Conservation (phyloP, 2,888 invertebrate species). For the Polydrusus cervinus region DNA sequence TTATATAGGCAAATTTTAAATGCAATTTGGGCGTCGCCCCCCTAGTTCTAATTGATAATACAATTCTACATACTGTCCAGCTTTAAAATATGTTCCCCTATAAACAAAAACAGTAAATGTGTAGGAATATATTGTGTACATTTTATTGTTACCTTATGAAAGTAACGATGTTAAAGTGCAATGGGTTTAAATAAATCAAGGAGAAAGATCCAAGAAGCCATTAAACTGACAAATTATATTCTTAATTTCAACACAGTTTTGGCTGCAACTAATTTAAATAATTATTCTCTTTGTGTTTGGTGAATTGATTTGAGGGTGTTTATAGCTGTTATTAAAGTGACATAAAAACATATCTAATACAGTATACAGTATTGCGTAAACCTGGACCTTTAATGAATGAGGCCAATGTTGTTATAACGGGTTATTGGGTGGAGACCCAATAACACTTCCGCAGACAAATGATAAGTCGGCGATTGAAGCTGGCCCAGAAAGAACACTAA, state of each 20-base stretch:
- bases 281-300: constrained; percentile 1
- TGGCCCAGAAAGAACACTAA: no score
- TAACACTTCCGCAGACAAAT: no score
- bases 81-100: not conserved
- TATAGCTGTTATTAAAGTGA: constrained; percentile 1
- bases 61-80: no score
- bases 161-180: constrained; percentile 31
- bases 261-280: constrained; percentile 30
- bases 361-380: not conserved
- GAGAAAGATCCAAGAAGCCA: constrained; percentile 35
- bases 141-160: constrained; percentile 34
- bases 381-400: not conserved
- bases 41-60: no score
- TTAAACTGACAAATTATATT: constrained; percentile 41
- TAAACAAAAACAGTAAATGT: constrained; percentile 37
- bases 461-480: no score
- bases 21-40: no score
- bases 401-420: no score
- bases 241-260: constrained; percentile 36
- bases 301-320: constrained; percentile 15
- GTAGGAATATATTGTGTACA: constrained; percentile 37
- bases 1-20: no score
- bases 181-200: constrained; percentile 30
- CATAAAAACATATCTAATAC: not conserved
- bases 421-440: no score